Evolutionary conservation across 2,888 invertebrate species (phyloP), one percentile per base, ranked within the genome.

Genomic region (Lamellibrachia columna): DNA sequence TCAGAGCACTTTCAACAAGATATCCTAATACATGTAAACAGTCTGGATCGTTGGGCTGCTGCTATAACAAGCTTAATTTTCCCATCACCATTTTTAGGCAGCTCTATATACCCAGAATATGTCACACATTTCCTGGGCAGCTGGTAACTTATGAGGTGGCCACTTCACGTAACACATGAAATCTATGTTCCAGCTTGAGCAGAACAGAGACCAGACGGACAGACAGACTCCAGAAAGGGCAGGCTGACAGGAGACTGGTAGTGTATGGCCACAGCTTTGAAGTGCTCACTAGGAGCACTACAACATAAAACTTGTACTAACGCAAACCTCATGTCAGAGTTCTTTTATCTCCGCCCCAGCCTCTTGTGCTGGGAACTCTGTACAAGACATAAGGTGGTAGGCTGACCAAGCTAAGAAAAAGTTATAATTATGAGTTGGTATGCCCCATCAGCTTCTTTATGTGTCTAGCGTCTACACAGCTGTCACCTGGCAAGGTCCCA

Each of bases 251-350:
- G 2, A 75, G 75, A 75, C 75, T n/a, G 6, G 22, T 75, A 75
- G 75, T 75, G 22, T 75, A 75, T 75, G 75, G 75, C 75, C 22
- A 75, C 75, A 22, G 75, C 75, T 75, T 75, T 75, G 75, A 75
- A 75, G 75, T 75, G 75, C 75, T 22, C 75, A 75, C 15, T n/a
- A 15, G 75, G 75, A 75, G 75, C 75, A 15, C 3, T 22, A 75
- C 75, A 22, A 75, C 75, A 75, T 75, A 75, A 75, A 75, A 75
- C 75, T 75, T 75, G 75, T 22, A 75, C 75, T 75, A 75, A 75
- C 22, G 15, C 75, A 75, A 75, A n/a, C 75, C 75, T 75, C n/a
- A 75, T 75, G 75, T n/a, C 75, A 11, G 58, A 11, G 22, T 15
- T 75, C 75, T 75, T 75, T 75, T 6, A 75, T 75, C 15, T 75